Base-by-base conservation (phyloP, 1,140 invertebrate species). In the Phenacoccus solenopsis region DNA sequence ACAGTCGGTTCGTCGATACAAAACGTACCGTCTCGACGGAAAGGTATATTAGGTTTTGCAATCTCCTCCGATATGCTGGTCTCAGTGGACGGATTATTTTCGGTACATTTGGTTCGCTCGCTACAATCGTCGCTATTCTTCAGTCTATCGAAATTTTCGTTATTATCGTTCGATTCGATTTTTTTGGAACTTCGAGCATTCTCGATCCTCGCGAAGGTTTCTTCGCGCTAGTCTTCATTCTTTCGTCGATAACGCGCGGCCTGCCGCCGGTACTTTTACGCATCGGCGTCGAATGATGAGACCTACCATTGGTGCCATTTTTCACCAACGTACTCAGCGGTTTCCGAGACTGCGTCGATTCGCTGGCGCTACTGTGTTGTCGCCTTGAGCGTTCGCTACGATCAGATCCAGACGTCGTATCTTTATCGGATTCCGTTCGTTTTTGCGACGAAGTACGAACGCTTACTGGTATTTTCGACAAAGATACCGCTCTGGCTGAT, bases 1-100 rank as follows among this genome's bases (percentile, higher is more conserved):
- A 84, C 80, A 13, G 85, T 79, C 64, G 85, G 79, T 76, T 89
- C 86, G 74, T 89, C 88, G 76, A 88, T 89, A 9, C 88, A 78
- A 74, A 89, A 89, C 0, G 88, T 90, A 12, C 85, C 85, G 16
- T 64, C 59, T 3, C 59, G 59, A 5, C 59, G 3, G 20, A 64
- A 64, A 20, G 59, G 59, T 64, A 64, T 16, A 24, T 64, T 27
- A 2, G 59, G 59, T 27, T 27, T 64, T 9, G n/a, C 32, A 25
- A 64, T 64, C 10, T 64, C 59, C 21, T 64, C 59, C 2, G 59
- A 64, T 16, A 27, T 22, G 59, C 59, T 64, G 13, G 22, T 64
- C 22, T 24, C 25, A 25, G 21, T 64, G 25, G 22, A 64, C 22
- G 59, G 25, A 24, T 24, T 24, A 64, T 64, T 64, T 16, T 24